Evolutionary conservation across 1,140 invertebrate species (phyloP), one percentile per base, ranked within the genome.

Genomic region (Chymomyza costata): DNA sequence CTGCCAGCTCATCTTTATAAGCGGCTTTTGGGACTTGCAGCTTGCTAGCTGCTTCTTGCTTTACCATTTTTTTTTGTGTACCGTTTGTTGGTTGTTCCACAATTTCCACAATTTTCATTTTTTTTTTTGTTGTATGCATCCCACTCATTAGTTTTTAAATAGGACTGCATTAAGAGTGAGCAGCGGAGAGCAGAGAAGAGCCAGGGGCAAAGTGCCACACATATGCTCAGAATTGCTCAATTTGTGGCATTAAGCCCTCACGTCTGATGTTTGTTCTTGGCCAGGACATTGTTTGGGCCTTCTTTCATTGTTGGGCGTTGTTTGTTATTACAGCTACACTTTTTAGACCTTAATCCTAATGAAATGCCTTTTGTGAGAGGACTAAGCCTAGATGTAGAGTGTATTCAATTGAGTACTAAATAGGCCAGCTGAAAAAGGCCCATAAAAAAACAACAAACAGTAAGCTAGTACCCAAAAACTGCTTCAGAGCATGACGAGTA

Each of bases 61-160:
- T n/a, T n/a, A n/a, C 8, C 18, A 18, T 60, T 60, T 59, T 56
- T 70, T 63, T 61, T 68, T 38, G 62, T 71, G 32, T n/a, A n/a
- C 57, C 50, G 61, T 68, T 68, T 64, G 47, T 61, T 64, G 68
- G 54, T 55, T 73, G 49, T 59, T 71, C n/a, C n/a, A n/a, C n/a
- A n/a, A n/a, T n/a, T n/a, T n/a, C n/a, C n/a, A 43, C 50, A 8
- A n/a, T 37, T 15, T 6, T 49, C 1, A 25, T 49, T 39, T 39
- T 15, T 41, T 45, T 31, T n/a, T 17, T 46, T n/a, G 61, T 53
- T 63, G 47, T 63, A 28, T 54, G 43, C 38, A 52, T 51, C 60
- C 10, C 70, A 61, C 73, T 78, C 71, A 78, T 78, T 78, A 78
- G 71, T 78, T 78, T 80, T 66, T 62, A 80, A 78, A 78, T 71